A percentile compares a stretch with the other conserved stretches of the same genome.
Conservation (phyloP, 2,113 vertebrate species). For the Glareola pratincola region DNA sequence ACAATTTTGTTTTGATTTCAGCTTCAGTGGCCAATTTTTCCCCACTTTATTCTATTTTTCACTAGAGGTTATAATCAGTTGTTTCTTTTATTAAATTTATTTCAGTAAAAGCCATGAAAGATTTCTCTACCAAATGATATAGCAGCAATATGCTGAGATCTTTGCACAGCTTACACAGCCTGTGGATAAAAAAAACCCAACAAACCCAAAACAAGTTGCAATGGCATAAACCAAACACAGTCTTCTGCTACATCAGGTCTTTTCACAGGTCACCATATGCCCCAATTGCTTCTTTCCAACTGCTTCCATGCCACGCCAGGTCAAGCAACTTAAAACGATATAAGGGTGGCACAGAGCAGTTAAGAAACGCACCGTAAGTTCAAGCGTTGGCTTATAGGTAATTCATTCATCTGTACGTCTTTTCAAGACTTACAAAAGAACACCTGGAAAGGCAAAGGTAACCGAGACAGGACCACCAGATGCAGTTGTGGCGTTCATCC, state of each 20-base stretch:
- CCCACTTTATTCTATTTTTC: not conserved
- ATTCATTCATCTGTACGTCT: not conserved
- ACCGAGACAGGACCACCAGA: not conserved
- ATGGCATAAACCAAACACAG: not conserved
- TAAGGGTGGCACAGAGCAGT: not conserved
- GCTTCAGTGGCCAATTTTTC: not conserved
- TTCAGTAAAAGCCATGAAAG: not conserved
- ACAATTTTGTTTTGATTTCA: not conserved
- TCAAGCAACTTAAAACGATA: not conserved
- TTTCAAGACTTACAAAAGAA: not conserved
- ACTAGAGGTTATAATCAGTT: not conserved
- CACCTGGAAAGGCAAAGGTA: not conserved
- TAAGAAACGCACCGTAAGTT: not conserved
- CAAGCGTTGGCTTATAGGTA: not conserved
- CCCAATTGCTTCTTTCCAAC: not conserved
- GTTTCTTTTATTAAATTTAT: not conserved
- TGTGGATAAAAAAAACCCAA: not conserved
- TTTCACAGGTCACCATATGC: not conserved
- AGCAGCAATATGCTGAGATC: not conserved
- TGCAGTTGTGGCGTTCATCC: not conserved
- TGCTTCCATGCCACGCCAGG: fast-evolving
- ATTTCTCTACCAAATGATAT: not conserved
- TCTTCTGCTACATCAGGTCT: not conserved
- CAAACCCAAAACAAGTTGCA: not conserved
- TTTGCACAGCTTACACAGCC: not conserved